These are phyloP conservation scores for Erythrocercus mccallii DNA, from an alignment of 2,113 vertebrate genomes.

Conservation along the genomic window DNA sequence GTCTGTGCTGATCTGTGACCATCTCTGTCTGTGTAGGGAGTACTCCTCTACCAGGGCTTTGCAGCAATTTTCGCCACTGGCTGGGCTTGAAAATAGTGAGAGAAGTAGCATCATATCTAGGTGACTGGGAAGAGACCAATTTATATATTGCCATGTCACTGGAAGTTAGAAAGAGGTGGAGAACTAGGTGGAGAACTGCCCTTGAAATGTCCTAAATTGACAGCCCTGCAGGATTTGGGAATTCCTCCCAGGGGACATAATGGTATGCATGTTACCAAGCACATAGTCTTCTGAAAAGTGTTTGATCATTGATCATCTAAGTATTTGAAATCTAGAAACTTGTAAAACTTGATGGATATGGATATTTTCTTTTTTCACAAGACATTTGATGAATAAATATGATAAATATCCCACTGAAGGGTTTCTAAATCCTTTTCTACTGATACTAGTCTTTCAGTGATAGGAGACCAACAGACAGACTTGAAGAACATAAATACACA, in stretches of 20 bases:
- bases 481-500: not conserved
- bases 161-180: not conserved
- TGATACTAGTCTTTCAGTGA: not conserved
- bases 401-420: not conserved
- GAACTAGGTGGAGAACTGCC: not conserved
- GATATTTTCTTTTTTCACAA: not conserved
- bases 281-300: not conserved
- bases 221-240: not conserved
- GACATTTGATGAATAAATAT: not conserved
- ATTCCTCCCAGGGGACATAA: not conserved
- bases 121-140: not conserved
- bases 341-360: not conserved
- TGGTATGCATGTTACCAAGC: no score
- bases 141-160: not conserved
- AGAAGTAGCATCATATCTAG: not conserved
- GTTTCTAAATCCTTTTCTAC: not conserved
- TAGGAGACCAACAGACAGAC: not conserved
- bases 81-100: not conserved
- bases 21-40: not conserved
- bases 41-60: not conserved
- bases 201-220: not conserved
- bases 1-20: not conserved
- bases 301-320: not conserved
- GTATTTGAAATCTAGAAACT: not conserved
- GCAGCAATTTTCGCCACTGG: not conserved